Base-by-base conservation (phyloP, 2,888 invertebrate species). In the Osmoderma eremita region DNA sequence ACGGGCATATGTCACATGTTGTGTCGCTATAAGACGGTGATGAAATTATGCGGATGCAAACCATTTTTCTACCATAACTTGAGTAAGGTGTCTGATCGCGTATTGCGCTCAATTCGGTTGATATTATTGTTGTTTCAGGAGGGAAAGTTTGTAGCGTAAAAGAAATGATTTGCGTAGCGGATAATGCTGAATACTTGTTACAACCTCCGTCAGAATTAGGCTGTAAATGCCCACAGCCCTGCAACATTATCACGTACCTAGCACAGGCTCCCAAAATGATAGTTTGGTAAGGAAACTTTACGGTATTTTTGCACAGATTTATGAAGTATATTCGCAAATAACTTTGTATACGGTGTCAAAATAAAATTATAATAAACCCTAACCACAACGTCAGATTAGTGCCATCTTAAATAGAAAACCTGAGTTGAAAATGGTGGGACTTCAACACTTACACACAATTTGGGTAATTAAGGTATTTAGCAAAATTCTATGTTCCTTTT, bases 1-100 rank as follows among this genome's bases (percentile, higher is more conserved):
- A 84, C 84, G 0, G 85, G 85, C 64, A 82, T 86, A 0, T 89
- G 89, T 71, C 83, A 86, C 0, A 81, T 86, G 63, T 75, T 83
- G 0, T 90, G 89, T 72, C 79, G 88, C 10, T 85, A 85, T 71
- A 78, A 79, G 24, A 69, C 86, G 6, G 84, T 86, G 0, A 65
- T 84, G 45, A 78, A 84, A 51, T 73, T 84, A 2, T 89, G 89
- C 70, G 85, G 85, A 0, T 89, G 89, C 74, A 83, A 82, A 22
- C 89, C 89, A 0, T 88, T 86, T 70, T 88, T 88, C 74, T 88
- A 88, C 71, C 83, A 84, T 61, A 85, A 85, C 72, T 83, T 85
- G 73, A 84, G 87, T 85, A 78, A 30, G 10, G 3, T 6, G 6
- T 8, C 24, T 13, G 3, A 2, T 41, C 2, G 12, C 12, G 71